phyloP scores from a whole-genome alignment of 2,888 invertebrate species.

The Agrochola litura region DNA sequence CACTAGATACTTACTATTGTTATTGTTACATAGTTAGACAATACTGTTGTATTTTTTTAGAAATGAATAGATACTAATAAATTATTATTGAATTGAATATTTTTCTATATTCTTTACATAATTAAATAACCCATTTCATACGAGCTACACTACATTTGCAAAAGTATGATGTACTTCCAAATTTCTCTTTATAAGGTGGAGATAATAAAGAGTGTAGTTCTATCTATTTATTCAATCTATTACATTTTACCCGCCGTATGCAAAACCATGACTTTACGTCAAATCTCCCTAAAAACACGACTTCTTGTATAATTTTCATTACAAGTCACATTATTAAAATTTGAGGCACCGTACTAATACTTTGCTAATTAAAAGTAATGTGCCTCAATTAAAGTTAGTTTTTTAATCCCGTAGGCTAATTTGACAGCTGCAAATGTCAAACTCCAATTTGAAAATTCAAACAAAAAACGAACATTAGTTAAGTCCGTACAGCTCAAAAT shows the following conservation, averaged over 20 bases:
- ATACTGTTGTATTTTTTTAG: conserved; percentile 72
- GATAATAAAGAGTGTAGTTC: neutral
- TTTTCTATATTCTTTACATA: neutral
- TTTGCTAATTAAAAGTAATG: no score
- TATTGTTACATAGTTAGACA: conserved; percentile 32
- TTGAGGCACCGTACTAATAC: neutral
- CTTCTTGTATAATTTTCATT: neutral
- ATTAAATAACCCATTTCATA: neutral
- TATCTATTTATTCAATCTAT: neutral
- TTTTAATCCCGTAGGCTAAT: no score
- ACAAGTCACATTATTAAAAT: neutral
- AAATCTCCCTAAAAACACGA: neutral
- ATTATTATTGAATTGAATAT: conserved; percentile 54
- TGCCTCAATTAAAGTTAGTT: no score
- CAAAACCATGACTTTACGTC: neutral
- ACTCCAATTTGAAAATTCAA: no score
- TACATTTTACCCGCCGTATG: neutral
- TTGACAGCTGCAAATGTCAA: no score
- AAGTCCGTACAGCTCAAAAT: no score
- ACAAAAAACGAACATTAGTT: no score
- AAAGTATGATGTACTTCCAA: neutral
- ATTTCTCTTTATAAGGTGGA: neutral
- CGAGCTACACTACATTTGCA: neutral
- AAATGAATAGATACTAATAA: conserved; percentile 66
- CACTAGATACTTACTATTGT: conserved; percentile 72